These are phyloP conservation scores for Platyrinchus mystaceus DNA, from an alignment of 2,797 vertebrate genomes.

Conservation along the genomic window DNA sequence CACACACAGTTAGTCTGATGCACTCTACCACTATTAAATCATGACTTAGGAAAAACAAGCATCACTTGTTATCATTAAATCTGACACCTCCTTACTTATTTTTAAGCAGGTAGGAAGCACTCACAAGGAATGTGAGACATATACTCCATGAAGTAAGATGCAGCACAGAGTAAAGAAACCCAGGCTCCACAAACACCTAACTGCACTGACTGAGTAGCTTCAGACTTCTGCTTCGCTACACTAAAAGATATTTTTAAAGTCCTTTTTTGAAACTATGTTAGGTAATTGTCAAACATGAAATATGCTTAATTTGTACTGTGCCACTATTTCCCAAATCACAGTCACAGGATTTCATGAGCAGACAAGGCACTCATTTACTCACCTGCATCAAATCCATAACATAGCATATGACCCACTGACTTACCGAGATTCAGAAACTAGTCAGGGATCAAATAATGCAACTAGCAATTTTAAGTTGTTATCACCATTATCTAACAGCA, in stretches of 20 bases:
- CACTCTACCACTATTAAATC: neutral
- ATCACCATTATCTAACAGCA: neutral
- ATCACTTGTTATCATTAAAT: neutral
- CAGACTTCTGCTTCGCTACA: neutral
- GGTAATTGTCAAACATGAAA: neutral
- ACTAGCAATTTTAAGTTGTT: neutral
- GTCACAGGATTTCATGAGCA: neutral
- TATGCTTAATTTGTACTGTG: neutral
- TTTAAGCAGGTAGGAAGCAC: neutral
- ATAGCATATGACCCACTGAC: neutral
- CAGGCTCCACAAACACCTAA: neutral
- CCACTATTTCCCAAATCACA: neutral
- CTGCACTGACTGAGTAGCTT: neutral
- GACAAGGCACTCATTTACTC: neutral
- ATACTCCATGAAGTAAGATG: neutral
- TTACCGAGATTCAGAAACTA: neutral
- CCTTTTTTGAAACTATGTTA: neutral
- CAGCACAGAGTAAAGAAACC: neutral
- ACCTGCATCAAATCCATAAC: neutral
- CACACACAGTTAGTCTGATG: neutral
- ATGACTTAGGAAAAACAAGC: neutral
- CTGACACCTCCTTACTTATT: neutral
- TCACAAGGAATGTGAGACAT: accelerated
- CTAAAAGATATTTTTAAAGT: neutral
- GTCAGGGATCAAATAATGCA: neutral